Conservation (phyloP, 2,888 invertebrate species). For the Lasioglossum leucozonium region DNA sequence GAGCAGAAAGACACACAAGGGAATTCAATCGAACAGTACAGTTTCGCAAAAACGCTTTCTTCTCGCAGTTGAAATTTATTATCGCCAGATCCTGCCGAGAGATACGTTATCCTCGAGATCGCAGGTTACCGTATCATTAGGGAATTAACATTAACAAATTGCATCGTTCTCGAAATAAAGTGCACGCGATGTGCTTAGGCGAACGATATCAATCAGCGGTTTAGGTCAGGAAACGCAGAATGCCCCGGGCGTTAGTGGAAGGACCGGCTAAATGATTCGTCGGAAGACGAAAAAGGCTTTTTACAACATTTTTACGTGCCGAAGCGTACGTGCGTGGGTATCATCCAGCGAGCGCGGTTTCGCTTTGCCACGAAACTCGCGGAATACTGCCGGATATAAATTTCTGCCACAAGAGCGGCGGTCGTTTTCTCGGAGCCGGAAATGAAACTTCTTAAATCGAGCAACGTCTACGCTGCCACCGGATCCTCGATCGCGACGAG, state of each 20-base stretch:
- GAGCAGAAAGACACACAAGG: no score
- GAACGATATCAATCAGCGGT: not conserved
- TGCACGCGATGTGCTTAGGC: not conserved
- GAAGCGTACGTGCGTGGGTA: slow-evolving; percentile 16
- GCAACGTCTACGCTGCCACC: not conserved
- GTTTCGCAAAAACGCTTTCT: not conserved
- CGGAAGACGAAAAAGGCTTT: not conserved
- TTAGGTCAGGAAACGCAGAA: not conserved
- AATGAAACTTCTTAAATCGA: slow-evolving; percentile 33
- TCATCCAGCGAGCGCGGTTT: slow-evolving; percentile 13
- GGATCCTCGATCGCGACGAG: not conserved
- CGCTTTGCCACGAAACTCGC: not conserved
- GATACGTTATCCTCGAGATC: not conserved
- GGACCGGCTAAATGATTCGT: not conserved
- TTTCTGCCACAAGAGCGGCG: not conserved
- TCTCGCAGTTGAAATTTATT: not conserved
- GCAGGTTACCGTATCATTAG: not conserved
- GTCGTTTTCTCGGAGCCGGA: not conserved
- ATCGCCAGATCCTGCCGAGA: not conserved
- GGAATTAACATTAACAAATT: not conserved
- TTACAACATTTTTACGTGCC: not conserved
- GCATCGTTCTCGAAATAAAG: not conserved
- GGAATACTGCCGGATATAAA: slow-evolving; percentile 4
- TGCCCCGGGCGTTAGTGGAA: not conserved
- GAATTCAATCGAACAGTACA: not conserved